These are phyloP conservation scores for Drosophila koepferae DNA, from an alignment of 2,888 invertebrate genomes.

Conservation along the genomic window DNA sequence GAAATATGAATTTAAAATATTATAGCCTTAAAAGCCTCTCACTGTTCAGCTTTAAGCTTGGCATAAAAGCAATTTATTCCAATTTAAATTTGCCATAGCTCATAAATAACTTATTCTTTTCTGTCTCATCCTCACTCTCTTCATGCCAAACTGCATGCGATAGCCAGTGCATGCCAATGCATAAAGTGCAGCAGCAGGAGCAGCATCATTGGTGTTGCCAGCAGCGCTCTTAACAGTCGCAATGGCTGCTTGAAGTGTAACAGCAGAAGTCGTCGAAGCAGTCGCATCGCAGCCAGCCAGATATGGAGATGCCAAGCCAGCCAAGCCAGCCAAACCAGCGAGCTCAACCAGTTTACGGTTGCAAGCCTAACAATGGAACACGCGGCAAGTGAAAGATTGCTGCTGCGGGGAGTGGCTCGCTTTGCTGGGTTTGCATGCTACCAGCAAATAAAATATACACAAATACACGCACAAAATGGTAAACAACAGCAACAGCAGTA, in stretches of 20 bases:
- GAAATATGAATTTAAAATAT: too few species aligned
- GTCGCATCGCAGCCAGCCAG: constrained; percentile 37
- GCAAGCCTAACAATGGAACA: constrained; percentile 6
- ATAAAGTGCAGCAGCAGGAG: not conserved
- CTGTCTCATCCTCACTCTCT: not conserved
- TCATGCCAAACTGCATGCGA: constrained; percentile 2
- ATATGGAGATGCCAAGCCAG: constrained; percentile 7
- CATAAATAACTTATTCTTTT: not conserved
- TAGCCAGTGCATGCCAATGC: not conserved
- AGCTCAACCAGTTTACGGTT: constrained; percentile 54
- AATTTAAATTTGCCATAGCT: not conserved
- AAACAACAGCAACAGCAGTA: constrained; percentile 52
- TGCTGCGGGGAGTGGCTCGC: constrained; percentile 29
- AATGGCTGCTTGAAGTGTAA: constrained; percentile 74
- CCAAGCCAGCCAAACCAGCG: not conserved
- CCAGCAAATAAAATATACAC: constrained; percentile 67
- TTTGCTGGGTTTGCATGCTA: constrained; percentile 63
- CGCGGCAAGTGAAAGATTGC: constrained; percentile 21
- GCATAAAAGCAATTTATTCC: not conserved
- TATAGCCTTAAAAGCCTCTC: too few species aligned
- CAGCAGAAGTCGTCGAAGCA: constrained; percentile 77
- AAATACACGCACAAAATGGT: constrained; percentile 65
- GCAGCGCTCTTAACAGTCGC: constrained; percentile 24
- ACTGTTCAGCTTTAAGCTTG: too few species aligned
- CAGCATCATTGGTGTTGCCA: constrained; percentile 16